Evolutionary conservation across 2,888 invertebrate species (phyloP).

Genomic region (Drosophila bunnanda): DNA sequence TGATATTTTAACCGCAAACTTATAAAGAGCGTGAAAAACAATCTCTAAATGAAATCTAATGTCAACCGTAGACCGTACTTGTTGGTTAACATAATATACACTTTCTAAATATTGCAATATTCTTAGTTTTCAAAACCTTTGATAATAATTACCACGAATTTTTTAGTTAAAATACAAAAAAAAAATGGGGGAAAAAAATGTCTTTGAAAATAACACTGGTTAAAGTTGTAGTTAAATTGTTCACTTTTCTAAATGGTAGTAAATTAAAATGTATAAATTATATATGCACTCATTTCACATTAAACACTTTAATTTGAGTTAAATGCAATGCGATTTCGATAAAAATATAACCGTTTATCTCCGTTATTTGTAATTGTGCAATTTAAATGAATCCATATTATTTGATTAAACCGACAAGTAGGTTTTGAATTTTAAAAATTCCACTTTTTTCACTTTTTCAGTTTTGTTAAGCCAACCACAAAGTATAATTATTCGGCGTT

Average conservation of each 20-base stretch:
- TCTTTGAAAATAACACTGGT: too few species aligned
- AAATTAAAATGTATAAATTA: not conserved
- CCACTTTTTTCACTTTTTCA: not conserved
- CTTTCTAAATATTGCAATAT: too few species aligned
- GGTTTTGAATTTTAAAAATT: slow-evolving; percentile 1
- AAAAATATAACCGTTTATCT: not conserved
- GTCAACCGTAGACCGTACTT: not conserved
- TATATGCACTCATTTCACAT: not conserved
- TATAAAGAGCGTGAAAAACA: not conserved
- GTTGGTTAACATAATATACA: too few species aligned
- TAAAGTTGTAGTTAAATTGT: not conserved
- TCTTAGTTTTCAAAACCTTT: too few species aligned
- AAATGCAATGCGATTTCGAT: not conserved
- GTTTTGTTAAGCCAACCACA: slow-evolving; percentile 6
- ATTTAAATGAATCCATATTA: slow-evolving; percentile 5
- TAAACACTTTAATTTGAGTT: not conserved
- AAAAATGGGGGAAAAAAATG: too few species aligned
- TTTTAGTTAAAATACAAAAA: not conserved
- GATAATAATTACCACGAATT: not conserved
- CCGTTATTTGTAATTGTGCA: not conserved
- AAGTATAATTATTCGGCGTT: slow-evolving; percentile 5
- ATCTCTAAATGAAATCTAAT: not conserved
- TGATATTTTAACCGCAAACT: not conserved
- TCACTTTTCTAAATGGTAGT: not conserved
- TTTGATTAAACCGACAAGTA: not conserved